Percentiles rank a stretch among this genome's conserved stretches.
These are phyloP conservation scores for Gymnopithys bicolor DNA, from an alignment of 2,797 vertebrate genomes.

Conservation along the genomic window DNA sequence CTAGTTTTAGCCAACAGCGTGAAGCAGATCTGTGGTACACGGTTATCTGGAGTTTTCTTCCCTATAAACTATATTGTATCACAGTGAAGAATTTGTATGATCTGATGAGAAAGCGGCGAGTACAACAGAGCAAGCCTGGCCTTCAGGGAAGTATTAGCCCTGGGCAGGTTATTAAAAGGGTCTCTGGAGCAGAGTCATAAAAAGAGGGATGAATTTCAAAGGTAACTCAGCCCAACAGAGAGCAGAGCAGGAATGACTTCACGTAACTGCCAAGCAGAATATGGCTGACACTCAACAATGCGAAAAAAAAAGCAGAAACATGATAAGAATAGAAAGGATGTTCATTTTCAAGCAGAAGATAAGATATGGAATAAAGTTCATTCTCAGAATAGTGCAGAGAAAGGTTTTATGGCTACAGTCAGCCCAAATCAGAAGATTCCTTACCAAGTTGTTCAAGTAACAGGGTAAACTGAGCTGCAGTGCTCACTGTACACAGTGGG, in stretches of 20 bases:
- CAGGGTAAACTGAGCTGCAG: slow-evolving; percentile 55
- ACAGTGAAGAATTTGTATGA: background rate
- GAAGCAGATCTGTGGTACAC: background rate
- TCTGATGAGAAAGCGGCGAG: background rate
- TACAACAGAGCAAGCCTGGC: background rate
- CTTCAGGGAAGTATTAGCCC: background rate
- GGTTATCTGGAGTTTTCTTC: background rate
- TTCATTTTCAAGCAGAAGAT: slow-evolving; percentile 81
- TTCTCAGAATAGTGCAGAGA: slow-evolving; percentile 73
- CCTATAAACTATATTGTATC: background rate
- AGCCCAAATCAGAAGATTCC: slow-evolving; percentile 65
- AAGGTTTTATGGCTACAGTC: slow-evolving; percentile 72
- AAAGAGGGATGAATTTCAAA: slow-evolving; percentile 69
- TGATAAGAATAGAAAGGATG: slow-evolving; percentile 82
- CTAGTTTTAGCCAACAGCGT: background rate
- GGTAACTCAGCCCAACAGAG: slow-evolving; percentile 74
- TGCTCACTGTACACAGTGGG: background rate
- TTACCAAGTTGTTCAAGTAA: slow-evolving; percentile 42
- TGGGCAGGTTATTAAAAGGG: slow-evolving; percentile 12
- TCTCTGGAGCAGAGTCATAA: slow-evolving; percentile 44
- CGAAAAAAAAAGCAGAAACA: slow-evolving; percentile 74
- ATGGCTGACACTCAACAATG: slow-evolving; percentile 76
- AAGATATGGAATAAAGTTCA: slow-evolving; percentile 80
- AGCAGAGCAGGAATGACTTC: slow-evolving; percentile 58
- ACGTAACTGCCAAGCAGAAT: slow-evolving; percentile 74